These are phyloP conservation scores for Dendronephthya gigantea DNA, from an alignment of 64 coral and sea anemone genomes.

Conservation along the genomic window DNA sequence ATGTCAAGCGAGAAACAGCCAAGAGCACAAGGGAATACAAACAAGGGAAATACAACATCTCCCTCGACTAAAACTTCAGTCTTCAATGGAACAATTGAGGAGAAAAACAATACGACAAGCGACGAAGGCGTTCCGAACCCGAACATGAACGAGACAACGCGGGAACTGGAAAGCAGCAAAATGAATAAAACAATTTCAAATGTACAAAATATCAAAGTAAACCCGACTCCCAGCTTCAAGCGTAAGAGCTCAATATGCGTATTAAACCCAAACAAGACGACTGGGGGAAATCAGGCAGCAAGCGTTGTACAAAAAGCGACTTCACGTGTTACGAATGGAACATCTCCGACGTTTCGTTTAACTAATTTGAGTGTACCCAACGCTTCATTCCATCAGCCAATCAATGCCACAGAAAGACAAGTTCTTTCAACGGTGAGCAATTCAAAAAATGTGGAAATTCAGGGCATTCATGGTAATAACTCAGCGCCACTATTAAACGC, in stretches of 20 bases:
- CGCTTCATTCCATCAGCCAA: too few relatives aligned
- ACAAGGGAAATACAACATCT: not conserved
- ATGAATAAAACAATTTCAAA: too few relatives aligned
- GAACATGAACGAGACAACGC: too few relatives aligned
- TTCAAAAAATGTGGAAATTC: not conserved
- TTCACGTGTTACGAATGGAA: not conserved
- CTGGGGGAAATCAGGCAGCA: too few relatives aligned
- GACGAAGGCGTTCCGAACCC: not conserved
- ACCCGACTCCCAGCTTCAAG: too few relatives aligned
- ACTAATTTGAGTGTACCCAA: too few relatives aligned
- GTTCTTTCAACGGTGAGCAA: not conserved
- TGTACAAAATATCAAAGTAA: not conserved
- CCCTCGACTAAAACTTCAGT: not conserved
- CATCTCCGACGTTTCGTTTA: not conserved
- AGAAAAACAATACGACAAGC: not conserved
- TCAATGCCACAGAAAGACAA: not conserved
- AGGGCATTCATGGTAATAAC: not conserved
- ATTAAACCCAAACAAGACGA: too few relatives aligned
- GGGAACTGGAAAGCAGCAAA: too few relatives aligned
- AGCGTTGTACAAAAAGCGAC: too few relatives aligned
- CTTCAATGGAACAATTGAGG: not conserved
- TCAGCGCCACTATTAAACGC: not conserved
- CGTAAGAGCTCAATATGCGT: too few relatives aligned
- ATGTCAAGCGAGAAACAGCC: not conserved
- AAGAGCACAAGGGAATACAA: not conserved